Evolutionary conservation across 2,888 invertebrate species (phyloP), one percentile per base, ranked within the genome.

Genomic region (Argyresthia goedartella): DNA sequence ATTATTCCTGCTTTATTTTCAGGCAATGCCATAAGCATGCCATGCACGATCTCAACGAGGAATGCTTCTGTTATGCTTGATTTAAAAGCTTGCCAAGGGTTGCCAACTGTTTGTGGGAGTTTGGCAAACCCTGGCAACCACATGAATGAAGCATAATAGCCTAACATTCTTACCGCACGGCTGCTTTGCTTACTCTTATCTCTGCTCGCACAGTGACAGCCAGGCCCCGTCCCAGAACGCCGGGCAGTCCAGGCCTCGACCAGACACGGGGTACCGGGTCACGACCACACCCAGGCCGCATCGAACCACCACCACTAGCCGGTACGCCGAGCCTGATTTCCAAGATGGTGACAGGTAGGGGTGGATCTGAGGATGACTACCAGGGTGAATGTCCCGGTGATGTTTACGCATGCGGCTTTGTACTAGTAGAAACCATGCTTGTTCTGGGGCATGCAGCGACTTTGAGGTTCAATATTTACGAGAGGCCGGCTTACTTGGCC

Each of bases 261-360:
- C 60, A 59, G 6, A 52, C n/a, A 52, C 39, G 36, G 51, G 41
- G 13, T 59, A 60, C 53, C 62, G 60, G 49, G 49, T 62, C 46
- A 67, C 67, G 4, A 65, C 64, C 10, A 49, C 54, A 36, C 8
- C 41, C 33, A 34, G 34, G 13, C 53, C 56, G 0, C 61, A 60
- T 51, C 58, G 59, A 9, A 57, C 60, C 9, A 56, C 58, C 10
- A 54, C 57, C 14, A 49, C 55, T 39, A 15, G 53, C 42, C 52
- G 55, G 39, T 54, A 56, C 14, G 60, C 62, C 16, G 60, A 62
- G 9, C 63, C 63, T 15, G 64, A 64, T 10, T 60, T 61, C 51
- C 57, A 55, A 48, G 54, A 54, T 11, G 58, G 25, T 25, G 59
- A 62, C 52, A 60, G 62, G 67, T 65, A 54, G 58, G 56, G 44